Base-by-base conservation (phyloP, 2,888 invertebrate species). In the Strigamia transsilvanica region DNA sequence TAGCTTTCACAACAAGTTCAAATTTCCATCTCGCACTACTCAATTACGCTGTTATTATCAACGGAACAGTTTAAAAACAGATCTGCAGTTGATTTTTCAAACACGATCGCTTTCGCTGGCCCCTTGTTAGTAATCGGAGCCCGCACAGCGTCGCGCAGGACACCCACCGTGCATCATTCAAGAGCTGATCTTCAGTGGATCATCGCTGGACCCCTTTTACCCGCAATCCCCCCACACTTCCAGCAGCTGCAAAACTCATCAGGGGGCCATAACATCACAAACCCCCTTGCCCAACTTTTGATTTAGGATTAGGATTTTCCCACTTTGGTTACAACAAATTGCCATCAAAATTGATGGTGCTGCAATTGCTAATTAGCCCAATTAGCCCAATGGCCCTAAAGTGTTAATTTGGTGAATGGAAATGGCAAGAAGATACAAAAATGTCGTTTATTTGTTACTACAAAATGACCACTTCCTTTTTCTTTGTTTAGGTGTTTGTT, bases 161-260 rank as follows among this genome's bases (percentile, higher is more conserved):
- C 73, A 73, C 73, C 73, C 73, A 73, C 73, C 73, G 73, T 73
- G 73, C 73, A 73, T 73, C 73, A 73, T 73, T 73, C 73, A 73
- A 73, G 73, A 73, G 27, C 73, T 73, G 73, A 73, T 73, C 73
- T 73, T 73, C 73, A 73, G 27, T 73, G 73, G 73, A 73, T 73
- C 73, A 73, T 81, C 66, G 23, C 38, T 56, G 23, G 82, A 38
- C 32, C 32, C 82, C 42, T 42, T 66, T 23, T 56, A 42, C 77
- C 32, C 80, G 23, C 82, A 18, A 23, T 21, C 79, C 41, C 79
- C 38, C 23, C 42, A 38, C 79, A 38, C 79, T 79, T 79, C 79
- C 42, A 42, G 42, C 79, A 42, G 41, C 79, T 42, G 38, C 79
- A 38, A 79, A 38, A 42, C 38, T 12, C 79, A 73, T 73, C 73